Base-by-base conservation (phyloP, 2,888 invertebrate genomes). In the Pardosa pseudoannulata region DNA sequence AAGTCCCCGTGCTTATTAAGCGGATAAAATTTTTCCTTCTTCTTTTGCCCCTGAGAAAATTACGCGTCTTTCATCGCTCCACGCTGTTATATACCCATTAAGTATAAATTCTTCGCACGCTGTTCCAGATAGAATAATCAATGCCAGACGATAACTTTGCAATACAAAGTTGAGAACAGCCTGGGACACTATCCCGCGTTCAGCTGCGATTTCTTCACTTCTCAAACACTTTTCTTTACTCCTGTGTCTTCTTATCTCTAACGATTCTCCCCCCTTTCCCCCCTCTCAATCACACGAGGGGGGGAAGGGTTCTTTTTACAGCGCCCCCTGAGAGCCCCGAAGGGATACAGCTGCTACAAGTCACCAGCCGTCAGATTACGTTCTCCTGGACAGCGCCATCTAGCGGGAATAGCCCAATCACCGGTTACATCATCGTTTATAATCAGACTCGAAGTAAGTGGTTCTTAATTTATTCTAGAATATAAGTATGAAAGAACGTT, bases 341-440 rank as follows among this genome's bases (percentile, higher is more conserved):
- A 67, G 80, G 76, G 9, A 46, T 87, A 32, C 81, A 87, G 70
- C 73, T 82, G 81, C 74, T 87, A 27, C 87, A 90, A 71, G 89
- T 89, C 16, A 90, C 89, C 19, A 91, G 91, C 74, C 89, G 91
- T 1, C 90, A 89, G 72, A 90, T 91, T 7, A 89, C 89, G 0
- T 76, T 92, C 5, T 88, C 90, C 7, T 92, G 92, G 92, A 86
- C 89, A 46, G 88, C 89, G 65, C 91, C 91, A 5, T 92, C 90
- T 86, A 90, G 91, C 88, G 92, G 92, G 6, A 92, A 92, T 90
- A 91, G 91, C 41, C 90, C 90, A 16, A 90, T 92, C 62, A 88
- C 89, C 9, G 88, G 89, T 41, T 92, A 91, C 88, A 90, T 91
- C 28, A 89, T 92, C 13, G 91, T 91, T 41, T 88, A 87, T 68